A percentile compares a stretch with the other conserved stretches of the same genome.
These are phyloP conservation scores for Cephalopholis sonnerati DNA, from an alignment of 2,113 vertebrate species.

Conservation along the genomic window DNA sequence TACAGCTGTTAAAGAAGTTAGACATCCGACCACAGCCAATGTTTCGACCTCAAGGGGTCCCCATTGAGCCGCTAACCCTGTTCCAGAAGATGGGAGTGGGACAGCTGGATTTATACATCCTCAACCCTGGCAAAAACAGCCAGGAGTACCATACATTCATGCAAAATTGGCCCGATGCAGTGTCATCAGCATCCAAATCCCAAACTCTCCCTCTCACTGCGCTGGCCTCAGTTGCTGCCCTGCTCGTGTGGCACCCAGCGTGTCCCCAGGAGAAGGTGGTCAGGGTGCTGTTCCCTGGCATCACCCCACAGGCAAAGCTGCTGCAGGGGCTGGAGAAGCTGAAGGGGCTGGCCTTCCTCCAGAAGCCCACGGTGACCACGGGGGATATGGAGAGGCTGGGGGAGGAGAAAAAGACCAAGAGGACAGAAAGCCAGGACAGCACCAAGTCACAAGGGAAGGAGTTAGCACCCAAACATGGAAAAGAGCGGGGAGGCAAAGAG, in stretches of 20 bases:
- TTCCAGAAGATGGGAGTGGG: constrained; percentile 99
- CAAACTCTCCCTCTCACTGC: constrained; percentile 83
- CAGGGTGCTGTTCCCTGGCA: constrained; percentile 85
- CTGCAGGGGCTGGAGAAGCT: constrained; percentile 93
- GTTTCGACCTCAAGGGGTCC: constrained; percentile 77
- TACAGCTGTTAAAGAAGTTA: constrained; percentile 87
- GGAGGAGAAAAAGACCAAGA: constrained; percentile 60
- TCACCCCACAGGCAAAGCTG: constrained; percentile 90
- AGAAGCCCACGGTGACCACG: constrained; percentile 88
- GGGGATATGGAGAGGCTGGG: constrained; percentile 85
- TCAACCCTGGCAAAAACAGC: constrained; percentile 88
- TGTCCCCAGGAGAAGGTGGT: constrained; percentile 84
- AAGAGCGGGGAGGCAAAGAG: constrained; percentile 69
- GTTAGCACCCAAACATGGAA: constrained; percentile 57
- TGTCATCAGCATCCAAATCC: constrained; percentile 73
- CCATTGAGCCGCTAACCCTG: constrained; percentile 88
- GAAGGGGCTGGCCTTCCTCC: constrained; percentile 92
- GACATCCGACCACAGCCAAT: constrained; percentile 88
- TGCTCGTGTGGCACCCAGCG: constrained; percentile 95
- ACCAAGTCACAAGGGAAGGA: constrained; percentile 83
- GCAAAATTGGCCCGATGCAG: constrained; percentile 86
- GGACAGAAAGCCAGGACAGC: constrained; percentile 90
- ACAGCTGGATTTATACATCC: constrained; percentile 92
- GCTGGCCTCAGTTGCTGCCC: constrained; percentile 87
- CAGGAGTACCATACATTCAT: constrained; percentile 88